These are phyloP conservation scores for Drosophila auraria DNA, from an alignment of 1,140 invertebrate species.

Conservation along the genomic window DNA sequence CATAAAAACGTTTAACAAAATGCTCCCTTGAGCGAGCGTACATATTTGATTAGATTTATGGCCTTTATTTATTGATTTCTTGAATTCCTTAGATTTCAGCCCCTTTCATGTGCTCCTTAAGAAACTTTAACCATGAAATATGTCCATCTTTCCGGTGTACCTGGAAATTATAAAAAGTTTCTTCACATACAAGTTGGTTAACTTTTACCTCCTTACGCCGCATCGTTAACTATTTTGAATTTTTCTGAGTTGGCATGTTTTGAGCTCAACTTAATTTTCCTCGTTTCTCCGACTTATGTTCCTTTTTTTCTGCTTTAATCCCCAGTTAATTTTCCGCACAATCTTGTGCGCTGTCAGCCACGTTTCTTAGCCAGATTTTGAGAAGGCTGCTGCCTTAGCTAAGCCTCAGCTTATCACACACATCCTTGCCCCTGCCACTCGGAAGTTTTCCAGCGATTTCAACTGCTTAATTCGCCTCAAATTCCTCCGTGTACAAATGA, in stretches of 20 bases:
- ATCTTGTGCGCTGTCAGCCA: conserved; percentile 29
- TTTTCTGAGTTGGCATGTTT: not conserved
- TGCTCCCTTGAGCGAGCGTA: not conserved
- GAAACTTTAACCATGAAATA: not conserved
- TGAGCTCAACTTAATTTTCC: not conserved
- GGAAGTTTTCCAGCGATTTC: conserved; percentile 43
- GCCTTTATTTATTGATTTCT: not conserved
- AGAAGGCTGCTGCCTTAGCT: not conserved
- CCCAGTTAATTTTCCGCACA: conserved; percentile 24
- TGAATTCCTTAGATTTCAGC: not conserved
- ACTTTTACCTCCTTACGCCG: not conserved
- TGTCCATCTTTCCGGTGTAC: not conserved
- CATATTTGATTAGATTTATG: conserved; percentile 2
- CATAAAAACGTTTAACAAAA: not conserved
- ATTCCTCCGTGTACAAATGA: conserved; percentile 47
- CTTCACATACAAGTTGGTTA: not conserved
- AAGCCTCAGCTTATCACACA: conserved; percentile 48
- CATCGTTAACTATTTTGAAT: not conserved
- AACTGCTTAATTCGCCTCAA: conserved; percentile 65
- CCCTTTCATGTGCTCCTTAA: not conserved
- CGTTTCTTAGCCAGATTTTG: conserved; percentile 21
- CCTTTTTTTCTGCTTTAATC: not conserved
- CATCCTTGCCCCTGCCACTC: conserved; percentile 11
- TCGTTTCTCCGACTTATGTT: conserved; percentile 1
- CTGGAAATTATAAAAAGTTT: conserved; percentile 17